These are phyloP conservation scores for Passerculus sandwichensis DNA, from an alignment of 2,797 vertebrate species.

Conservation along the genomic window DNA sequence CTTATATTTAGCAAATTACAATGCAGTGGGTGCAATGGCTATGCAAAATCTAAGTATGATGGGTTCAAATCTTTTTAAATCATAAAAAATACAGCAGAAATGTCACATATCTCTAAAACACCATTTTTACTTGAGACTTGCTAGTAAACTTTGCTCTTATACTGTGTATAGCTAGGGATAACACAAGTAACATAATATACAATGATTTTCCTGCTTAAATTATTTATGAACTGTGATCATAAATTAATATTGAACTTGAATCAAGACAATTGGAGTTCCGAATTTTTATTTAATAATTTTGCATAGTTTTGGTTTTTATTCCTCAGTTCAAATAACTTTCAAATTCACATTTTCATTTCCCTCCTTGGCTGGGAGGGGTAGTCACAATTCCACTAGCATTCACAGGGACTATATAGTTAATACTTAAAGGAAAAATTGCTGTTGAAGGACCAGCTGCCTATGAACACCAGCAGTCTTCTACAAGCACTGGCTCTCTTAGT, in stretches of 20 bases:
- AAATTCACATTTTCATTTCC: not conserved
- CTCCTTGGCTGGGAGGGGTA: not conserved
- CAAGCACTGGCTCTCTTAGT: not conserved
- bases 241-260: not conserved
- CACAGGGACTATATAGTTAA: not conserved
- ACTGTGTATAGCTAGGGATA: not conserved
- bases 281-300: conserved; percentile 11
- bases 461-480: not conserved
- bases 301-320: not conserved
- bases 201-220: not conserved
- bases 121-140: not conserved
- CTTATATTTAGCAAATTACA: not conserved
- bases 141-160: not conserved
- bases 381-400: not conserved
- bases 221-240: not conserved
- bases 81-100: not conserved
- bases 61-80: not conserved
- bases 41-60: not conserved
- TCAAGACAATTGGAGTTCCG: not conserved
- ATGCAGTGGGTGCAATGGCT: not conserved
- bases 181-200: not conserved
- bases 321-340: not conserved
- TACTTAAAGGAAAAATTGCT: not conserved
- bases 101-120: not conserved
- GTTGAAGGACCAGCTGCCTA: not conserved